Evolutionary conservation across 2,797 vertebrate genomes (phyloP).

Genomic region (Enteromius trimaculatus): DNA sequence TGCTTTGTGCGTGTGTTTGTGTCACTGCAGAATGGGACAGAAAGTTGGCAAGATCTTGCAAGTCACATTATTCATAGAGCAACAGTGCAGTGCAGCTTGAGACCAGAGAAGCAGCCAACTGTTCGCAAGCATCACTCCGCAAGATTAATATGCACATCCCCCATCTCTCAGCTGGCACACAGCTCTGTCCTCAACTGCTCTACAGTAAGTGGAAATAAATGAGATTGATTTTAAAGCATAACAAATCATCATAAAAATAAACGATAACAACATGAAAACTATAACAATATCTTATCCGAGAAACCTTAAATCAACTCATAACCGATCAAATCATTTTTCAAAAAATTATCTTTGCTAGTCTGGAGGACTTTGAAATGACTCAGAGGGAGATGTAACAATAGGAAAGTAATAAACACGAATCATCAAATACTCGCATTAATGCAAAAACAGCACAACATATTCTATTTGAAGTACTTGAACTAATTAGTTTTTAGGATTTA

Average conservation of each 20-base stretch:
- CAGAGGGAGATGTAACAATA: slow-evolving; percentile 12
- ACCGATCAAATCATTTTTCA: slow-evolving; percentile 17
- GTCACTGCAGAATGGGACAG: slow-evolving; percentile 36
- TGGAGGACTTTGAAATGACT: slow-evolving; percentile 20
- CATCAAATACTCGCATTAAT: slow-evolving; percentile 65
- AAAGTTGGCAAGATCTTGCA: slow-evolving; percentile 49
- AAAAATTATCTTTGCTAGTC: neutral
- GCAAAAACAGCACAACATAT: slow-evolving; percentile 15
- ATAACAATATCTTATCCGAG: neutral
- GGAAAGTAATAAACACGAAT: slow-evolving; percentile 56
- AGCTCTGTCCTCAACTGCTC: slow-evolving; percentile 22
- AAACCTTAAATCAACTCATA: slow-evolving; percentile 3
- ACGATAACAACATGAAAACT: neutral
- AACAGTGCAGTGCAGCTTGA: slow-evolving; percentile 57
- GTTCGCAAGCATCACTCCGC: slow-evolving; percentile 60
- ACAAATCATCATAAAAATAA: neutral
- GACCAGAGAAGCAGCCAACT: slow-evolving; percentile 55
- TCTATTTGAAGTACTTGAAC: slow-evolving; percentile 70
- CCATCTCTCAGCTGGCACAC: slow-evolving; percentile 30
- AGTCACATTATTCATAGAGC: slow-evolving; percentile 59
- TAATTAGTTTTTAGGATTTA: slow-evolving; percentile 74
- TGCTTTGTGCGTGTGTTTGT: slow-evolving; percentile 7
- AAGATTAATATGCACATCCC: slow-evolving; percentile 65
- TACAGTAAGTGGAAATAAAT: slow-evolving; percentile 9
- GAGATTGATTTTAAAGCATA: neutral